Percentiles rank a stretch among this genome's conserved stretches.
Evolutionary conservation across 2,888 invertebrate genomes (phyloP).

Genomic region (Tribolium freemani): DNA sequence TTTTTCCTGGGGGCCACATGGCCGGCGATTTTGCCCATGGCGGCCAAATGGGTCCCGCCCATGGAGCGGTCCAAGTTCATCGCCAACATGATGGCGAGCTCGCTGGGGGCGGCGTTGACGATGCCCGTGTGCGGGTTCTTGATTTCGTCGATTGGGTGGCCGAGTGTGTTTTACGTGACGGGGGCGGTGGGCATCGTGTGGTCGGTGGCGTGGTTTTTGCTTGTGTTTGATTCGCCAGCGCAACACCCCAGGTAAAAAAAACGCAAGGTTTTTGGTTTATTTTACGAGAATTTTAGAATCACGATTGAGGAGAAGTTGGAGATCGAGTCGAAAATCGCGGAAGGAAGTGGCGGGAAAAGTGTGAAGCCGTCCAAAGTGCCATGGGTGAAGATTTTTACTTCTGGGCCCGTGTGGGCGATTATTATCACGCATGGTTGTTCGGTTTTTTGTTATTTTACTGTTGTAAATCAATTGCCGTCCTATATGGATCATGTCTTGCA

Average conservation of each 20-base stretch:
- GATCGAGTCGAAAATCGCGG: constrained; percentile 79
- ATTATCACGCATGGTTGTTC: constrained; percentile 86
- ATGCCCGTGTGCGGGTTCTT: constrained; percentile 90
- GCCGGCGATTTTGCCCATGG: constrained; percentile 94
- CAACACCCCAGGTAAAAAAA: constrained; percentile 77
- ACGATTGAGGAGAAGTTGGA: constrained; percentile 76
- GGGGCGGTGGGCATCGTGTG: constrained; percentile 83
- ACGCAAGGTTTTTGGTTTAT: too few species aligned
- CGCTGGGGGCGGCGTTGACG: constrained; percentile 91
- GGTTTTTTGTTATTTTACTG: constrained; percentile 90
- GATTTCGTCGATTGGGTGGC: constrained; percentile 87
- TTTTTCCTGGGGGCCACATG: constrained; percentile 84
- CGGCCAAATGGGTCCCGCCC: constrained; percentile 95
- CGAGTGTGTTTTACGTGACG: constrained; percentile 90
- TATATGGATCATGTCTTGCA: constrained; percentile 86
- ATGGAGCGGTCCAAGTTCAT: constrained; percentile 94
- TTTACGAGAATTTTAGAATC: constrained; percentile 66
- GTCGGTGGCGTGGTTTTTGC: constrained; percentile 86
- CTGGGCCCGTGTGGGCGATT: constrained; percentile 88
- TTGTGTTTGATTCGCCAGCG: constrained; percentile 86
- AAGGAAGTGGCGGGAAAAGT: constrained; percentile 57
- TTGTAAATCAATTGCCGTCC: constrained; percentile 88
- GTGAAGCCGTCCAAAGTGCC: constrained; percentile 75
- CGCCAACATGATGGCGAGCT: constrained; percentile 93
- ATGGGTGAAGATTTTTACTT: constrained; percentile 79